phyloP scores from a whole-genome alignment of 2,113 vertebrate genomes.

The Planiliza haematocheilus region DNA sequence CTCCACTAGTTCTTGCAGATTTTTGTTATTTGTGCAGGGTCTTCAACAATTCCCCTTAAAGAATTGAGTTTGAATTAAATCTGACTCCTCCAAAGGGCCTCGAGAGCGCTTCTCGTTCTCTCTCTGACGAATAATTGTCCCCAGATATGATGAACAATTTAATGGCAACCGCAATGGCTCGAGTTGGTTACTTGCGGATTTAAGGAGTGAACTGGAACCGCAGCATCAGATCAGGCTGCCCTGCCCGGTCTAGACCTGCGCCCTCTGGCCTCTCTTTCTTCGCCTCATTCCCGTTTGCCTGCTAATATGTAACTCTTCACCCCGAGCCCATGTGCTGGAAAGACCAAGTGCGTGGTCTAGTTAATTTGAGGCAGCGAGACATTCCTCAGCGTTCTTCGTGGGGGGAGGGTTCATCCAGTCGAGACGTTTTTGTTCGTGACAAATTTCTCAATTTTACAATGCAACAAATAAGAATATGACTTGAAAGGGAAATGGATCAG shows the following conservation, averaged over 20 bases:
- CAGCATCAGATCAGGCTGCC: slow-evolving; percentile 43
- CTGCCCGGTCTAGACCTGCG: slow-evolving; percentile 32
- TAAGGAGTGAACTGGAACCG: slow-evolving; percentile 26
- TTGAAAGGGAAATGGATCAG: neutral
- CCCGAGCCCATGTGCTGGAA: slow-evolving; percentile 51
- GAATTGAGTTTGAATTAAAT: slow-evolving; percentile 29
- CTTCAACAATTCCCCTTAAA: slow-evolving; percentile 34
- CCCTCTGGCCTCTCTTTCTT: slow-evolving; percentile 42
- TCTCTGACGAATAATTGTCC: neutral
- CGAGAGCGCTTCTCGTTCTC: neutral
- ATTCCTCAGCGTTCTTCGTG: slow-evolving; percentile 54
- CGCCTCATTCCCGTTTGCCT: slow-evolving; percentile 34
- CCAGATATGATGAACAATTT: slow-evolving; percentile 24
- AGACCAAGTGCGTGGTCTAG: slow-evolving; percentile 57
- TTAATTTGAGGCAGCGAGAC: slow-evolving; percentile 59
- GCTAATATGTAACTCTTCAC: slow-evolving; percentile 73
- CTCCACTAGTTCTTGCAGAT: slow-evolving; percentile 19
- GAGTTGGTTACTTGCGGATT: slow-evolving; percentile 41
- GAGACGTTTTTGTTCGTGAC: neutral
- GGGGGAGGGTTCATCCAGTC: slow-evolving; percentile 30
- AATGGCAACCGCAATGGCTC: slow-evolving; percentile 36
- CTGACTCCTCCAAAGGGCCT: neutral
- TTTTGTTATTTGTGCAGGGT: slow-evolving; percentile 7
- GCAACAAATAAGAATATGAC: neutral
- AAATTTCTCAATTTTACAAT: neutral